A percentile compares a stretch with the other conserved stretches of the same genome.
phyloP scores from a whole-genome alignment of 2,113 vertebrate species.

The Bubalus kerabau region DNA sequence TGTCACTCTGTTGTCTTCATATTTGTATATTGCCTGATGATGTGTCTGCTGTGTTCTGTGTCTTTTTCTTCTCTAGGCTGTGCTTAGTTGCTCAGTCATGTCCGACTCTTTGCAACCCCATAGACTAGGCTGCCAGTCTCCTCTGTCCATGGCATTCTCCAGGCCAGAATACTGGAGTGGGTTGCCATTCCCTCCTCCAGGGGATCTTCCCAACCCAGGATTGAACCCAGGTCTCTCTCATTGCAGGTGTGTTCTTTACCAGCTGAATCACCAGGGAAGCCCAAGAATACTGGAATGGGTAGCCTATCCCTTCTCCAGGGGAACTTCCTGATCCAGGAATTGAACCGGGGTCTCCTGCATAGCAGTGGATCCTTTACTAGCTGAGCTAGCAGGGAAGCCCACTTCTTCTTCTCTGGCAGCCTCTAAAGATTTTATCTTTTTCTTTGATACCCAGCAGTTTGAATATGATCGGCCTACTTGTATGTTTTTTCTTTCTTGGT shows the following conservation, averaged over 20 bases:
- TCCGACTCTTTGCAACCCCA: background rate
- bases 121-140: background rate
- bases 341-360: background rate
- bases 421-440: background rate
- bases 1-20: background rate
- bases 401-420: background rate
- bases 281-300: background rate
- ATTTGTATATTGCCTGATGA: background rate
- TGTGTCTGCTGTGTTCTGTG: background rate
- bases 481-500: background rate
- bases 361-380: background rate
- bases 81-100: background rate
- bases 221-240: background rate
- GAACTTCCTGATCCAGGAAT: background rate
- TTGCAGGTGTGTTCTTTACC: background rate
- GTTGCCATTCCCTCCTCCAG: background rate
- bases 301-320: background rate
- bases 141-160: background rate
- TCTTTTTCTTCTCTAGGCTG: background rate
- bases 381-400: background rate
- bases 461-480: background rate
- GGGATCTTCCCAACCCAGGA: background rate
- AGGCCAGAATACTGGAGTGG: background rate
- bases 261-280: background rate
- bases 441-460: background rate